These are phyloP conservation scores for Hyppa rectilinea DNA, from an alignment of 2,888 invertebrate genomes.

Conservation along the genomic window DNA sequence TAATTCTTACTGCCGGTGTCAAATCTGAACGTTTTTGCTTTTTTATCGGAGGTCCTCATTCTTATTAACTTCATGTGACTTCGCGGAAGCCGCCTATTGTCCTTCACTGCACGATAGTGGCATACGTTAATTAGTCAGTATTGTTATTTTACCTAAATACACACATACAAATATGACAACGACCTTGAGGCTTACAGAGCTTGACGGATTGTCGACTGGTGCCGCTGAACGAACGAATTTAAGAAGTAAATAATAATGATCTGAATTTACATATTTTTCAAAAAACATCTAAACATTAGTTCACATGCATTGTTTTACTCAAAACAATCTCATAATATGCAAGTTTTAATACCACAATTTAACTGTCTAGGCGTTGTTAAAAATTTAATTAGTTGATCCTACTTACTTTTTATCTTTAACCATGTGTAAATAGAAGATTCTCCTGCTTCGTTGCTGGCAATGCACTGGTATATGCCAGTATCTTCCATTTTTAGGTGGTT, in stretches of 20 bases:
- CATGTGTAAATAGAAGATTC: constrained; percentile 97
- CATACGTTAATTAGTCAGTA: constrained; percentile 63
- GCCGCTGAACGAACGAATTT: constrained; percentile 25
- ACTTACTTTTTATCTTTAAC: constrained; percentile 98
- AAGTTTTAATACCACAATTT: constrained; percentile 19
- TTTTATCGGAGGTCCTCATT: constrained; percentile 91
- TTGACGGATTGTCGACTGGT: constrained; percentile 31
- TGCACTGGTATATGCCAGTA: constrained; percentile 98
- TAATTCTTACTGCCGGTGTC: constrained; percentile 91
- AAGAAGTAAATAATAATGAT: constrained; percentile 21
- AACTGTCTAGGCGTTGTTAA: constrained; percentile 1
- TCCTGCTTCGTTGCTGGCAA: constrained; percentile 97
- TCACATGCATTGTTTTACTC: constrained; percentile 45
- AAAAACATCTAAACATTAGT: constrained; percentile 17
- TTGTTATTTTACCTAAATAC: constrained; percentile 47
- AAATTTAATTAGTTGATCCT: neutral
- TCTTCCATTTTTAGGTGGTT: constrained; percentile 95
- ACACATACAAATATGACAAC: constrained; percentile 44
- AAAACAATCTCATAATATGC: constrained; percentile 5
- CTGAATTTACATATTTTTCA: constrained; percentile 29
- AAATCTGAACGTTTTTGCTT: constrained; percentile 91
- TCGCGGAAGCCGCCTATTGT: constrained; percentile 88
- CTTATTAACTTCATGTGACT: constrained; percentile 92
- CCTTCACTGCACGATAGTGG: constrained; percentile 84
- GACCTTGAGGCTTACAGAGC: constrained; percentile 47